Percentiles rank a stretch among this genome's conserved stretches.
phyloP scores from a whole-genome alignment of 1,140 invertebrate species.

The Bombus pyrosoma region DNA sequence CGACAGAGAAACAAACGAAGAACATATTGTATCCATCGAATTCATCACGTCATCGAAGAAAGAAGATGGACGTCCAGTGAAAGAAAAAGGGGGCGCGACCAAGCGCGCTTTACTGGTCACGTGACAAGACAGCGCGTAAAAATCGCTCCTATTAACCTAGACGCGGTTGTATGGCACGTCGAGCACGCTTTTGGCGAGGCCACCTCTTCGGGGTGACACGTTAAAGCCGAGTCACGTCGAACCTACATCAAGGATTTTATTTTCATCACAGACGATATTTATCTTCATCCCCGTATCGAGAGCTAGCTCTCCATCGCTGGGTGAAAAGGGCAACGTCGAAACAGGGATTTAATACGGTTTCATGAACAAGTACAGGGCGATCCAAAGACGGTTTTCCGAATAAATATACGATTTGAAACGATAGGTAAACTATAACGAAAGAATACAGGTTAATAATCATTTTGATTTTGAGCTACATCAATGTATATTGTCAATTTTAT shows the following conservation, averaged over 20 bases:
- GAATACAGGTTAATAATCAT: not conserved
- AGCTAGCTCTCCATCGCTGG: not conserved
- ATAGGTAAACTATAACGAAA: not conserved
- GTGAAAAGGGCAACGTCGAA: slow-evolving; percentile 57
- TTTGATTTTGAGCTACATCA: too few relatives aligned
- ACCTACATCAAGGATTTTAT: slow-evolving; percentile 72
- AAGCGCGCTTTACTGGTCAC: too few relatives aligned
- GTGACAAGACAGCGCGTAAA: slow-evolving; percentile 23
- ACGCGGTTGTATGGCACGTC: not conserved
- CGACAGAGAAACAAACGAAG: too few relatives aligned
- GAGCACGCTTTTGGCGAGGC: not conserved
- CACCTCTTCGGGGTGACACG: slow-evolving; percentile 31
- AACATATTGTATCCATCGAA: too few relatives aligned
- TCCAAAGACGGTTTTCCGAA: too few relatives aligned
- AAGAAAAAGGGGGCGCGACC: not conserved
- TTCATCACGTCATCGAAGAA: too few relatives aligned
- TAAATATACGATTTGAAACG: not conserved
- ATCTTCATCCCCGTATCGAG: slow-evolving; percentile 57
- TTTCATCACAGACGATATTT: slow-evolving; percentile 72
- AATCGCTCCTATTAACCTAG: slow-evolving; percentile 51
- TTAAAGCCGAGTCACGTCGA: slow-evolving; percentile 57
- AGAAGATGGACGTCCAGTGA: too few relatives aligned
- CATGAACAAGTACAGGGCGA: slow-evolving; percentile 45
- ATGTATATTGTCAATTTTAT: too few relatives aligned
- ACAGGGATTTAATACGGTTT: slow-evolving; percentile 59